Evolutionary conservation across 2,113 vertebrate species (phyloP), one percentile per base, ranked within the genome.

Genomic region (mouse (Mus musculus)): DNA sequence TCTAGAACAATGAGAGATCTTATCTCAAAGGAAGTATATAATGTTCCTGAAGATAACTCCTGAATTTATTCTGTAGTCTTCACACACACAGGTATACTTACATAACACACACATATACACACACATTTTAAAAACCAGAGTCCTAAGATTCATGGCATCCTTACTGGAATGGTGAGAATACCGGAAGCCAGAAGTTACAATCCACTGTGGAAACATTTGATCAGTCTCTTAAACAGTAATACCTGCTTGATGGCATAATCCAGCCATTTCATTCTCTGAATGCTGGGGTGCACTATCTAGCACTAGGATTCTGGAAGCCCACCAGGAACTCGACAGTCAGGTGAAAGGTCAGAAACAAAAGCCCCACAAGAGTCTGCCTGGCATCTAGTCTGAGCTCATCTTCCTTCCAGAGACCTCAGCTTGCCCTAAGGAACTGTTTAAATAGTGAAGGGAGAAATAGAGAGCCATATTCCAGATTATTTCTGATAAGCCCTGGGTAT

Each of bases 271-370:
- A 30, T 16, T 93, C 80, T 54, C 4, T 52, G 30, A 88, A 91
- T 92, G 26, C 14, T 52, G 42, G 39, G 49, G 49, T 80, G 80
- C 19, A 13, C 80, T 59, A 1, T 67, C 42, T 54, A 24, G 61
- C 59, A 46, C 46, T 52, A 22, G 59, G 80, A 65, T 92, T 88
- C 94, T 92, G 63, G 88, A 95, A 92, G 24, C 36, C 17, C 33
- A 88, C 67, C 46, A 80, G 71, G 8, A 96, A 73, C 67, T 88
- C 22, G 80, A 26, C 78, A 88, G 7, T 76, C 56, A n/a, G 78
- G 36, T 87, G 30, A 87, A 80, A 91, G 49, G 22, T 77, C 59
- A 91, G 85, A 93, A 92, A 80, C 33, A 49, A 80, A 78, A 67
- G 17, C 10, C 14, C 80, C n/a, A 39, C 0, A 0, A 56, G 67